Conservation (phyloP, 2,888 invertebrate species). For the Hirtodrosophila alboralis region DNA sequence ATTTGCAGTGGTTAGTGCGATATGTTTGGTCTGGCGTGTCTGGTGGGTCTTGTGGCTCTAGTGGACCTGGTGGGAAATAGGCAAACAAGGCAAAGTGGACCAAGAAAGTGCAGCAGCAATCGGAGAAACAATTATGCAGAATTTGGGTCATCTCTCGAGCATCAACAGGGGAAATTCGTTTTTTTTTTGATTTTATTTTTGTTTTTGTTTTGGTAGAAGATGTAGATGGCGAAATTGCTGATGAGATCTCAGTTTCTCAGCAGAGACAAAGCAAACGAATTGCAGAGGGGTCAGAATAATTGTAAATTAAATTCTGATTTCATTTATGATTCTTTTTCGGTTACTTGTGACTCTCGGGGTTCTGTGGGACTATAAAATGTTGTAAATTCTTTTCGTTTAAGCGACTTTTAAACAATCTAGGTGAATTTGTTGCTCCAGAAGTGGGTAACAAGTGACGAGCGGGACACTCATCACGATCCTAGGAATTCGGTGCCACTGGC, state of each 20-base stretch:
- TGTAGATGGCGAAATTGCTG: slow-evolving; percentile 25
- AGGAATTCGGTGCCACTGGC: slow-evolving; percentile 27
- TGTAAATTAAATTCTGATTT: slow-evolving; percentile 63
- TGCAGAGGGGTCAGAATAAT: slow-evolving; percentile 49
- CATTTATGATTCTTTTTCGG: slow-evolving; percentile 53
- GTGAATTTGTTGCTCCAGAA: slow-evolving; percentile 31
- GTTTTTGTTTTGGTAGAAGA: slow-evolving; percentile 4
- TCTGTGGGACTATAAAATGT: slow-evolving; percentile 41
- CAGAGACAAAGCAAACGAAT: slow-evolving; percentile 40
- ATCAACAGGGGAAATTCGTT: slow-evolving; percentile 43
- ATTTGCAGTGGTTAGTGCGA: slow-evolving; percentile 45
- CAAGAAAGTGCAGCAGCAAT: slow-evolving; percentile 41
- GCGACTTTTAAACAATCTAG: slow-evolving; percentile 46
- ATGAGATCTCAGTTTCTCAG: slow-evolving; percentile 60
- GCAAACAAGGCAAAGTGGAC: slow-evolving; percentile 30
- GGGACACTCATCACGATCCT: slow-evolving; percentile 64
- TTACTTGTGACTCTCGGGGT: slow-evolving; percentile 19
- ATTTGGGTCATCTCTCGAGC: slow-evolving; percentile 68
- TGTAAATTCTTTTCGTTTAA: slow-evolving; percentile 50
- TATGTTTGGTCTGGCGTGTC: slow-evolving; percentile 30
- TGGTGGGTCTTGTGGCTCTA: slow-evolving; percentile 15
- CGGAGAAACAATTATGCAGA: slow-evolving; percentile 68
- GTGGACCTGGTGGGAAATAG: slow-evolving; percentile 40
- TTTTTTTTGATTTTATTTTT: slow-evolving; percentile 18
- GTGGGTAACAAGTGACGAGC: slow-evolving; percentile 49